phyloP scores from a whole-genome alignment of 2,113 vertebrate genomes.

The Amblyornis subalaris region DNA sequence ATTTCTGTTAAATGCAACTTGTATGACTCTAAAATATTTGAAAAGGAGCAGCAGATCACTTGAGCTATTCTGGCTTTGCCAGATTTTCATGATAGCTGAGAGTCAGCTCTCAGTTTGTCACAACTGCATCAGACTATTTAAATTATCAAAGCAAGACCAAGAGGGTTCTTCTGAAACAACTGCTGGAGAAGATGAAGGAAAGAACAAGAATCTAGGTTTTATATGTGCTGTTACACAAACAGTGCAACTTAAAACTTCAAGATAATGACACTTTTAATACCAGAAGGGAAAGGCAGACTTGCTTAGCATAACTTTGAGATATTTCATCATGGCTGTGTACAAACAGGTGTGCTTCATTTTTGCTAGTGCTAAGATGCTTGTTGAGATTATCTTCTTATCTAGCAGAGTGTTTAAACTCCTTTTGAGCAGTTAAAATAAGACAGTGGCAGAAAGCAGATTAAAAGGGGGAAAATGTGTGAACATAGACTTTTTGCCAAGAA shows the following conservation, averaged over 20 bases:
- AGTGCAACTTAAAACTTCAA: conserved; percentile 3
- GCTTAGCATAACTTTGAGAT: not conserved
- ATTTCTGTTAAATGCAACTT: not conserved
- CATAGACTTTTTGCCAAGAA: not conserved
- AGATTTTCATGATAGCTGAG: not conserved
- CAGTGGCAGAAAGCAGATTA: not conserved
- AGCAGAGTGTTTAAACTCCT: not conserved
- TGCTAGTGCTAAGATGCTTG: not conserved
- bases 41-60: not conserved
- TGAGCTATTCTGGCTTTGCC: not conserved
- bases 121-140: not conserved
- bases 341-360: not conserved
- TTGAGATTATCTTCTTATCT: not conserved
- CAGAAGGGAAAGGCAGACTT: conserved; percentile 14
- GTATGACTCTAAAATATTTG: not conserved
- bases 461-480: not conserved
- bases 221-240: not conserved
- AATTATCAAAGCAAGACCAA: conserved; percentile 10
- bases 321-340: not conserved
- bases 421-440: not conserved
- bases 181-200: not conserved
- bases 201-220: not conserved
- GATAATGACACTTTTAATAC: not conserved
- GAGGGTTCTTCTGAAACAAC: not conserved
- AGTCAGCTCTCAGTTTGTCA: not conserved